phyloP scores from a whole-genome alignment of 2,113 vertebrate genomes.

The Pyxicephalus adspersus region DNA sequence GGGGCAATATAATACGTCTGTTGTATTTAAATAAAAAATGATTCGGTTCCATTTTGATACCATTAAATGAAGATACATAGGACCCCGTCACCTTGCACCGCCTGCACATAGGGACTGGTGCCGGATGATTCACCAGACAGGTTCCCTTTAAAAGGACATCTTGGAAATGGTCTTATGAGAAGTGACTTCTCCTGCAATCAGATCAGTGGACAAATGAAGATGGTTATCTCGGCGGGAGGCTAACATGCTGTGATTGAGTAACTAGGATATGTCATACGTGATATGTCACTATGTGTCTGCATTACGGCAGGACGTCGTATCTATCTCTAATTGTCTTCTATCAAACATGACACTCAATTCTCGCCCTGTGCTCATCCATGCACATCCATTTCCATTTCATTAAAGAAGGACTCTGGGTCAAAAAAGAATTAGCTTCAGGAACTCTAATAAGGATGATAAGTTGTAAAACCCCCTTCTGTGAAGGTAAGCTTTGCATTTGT shows the following conservation, averaged over 20 bases:
- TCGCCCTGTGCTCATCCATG: neutral
- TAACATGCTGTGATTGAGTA: neutral
- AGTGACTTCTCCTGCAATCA: neutral
- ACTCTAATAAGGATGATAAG: too few species aligned
- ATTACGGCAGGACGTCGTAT: neutral
- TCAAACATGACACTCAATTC: neutral
- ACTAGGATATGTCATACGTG: neutral
- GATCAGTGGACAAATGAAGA: slow-evolving; percentile 6
- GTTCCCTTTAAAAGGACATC: neutral
- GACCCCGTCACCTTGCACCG: too few species aligned
- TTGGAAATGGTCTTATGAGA: neutral
- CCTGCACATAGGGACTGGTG: too few species aligned
- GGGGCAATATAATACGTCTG: too few species aligned
- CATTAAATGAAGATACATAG: too few species aligned
- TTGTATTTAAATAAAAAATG: too few species aligned
- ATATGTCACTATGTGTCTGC: neutral
- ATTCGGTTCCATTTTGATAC: too few species aligned
- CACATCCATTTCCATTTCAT: neutral
- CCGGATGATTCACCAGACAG: too few species aligned
- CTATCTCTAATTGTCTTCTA: neutral
- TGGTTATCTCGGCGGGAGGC: neutral
- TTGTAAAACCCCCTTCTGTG: too few species aligned
- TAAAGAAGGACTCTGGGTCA: too few species aligned
- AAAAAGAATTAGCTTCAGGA: too few species aligned
- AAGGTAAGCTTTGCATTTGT: too few species aligned